Conservation (phyloP, 2,797 vertebrate species). For the Peromyscus aztecus region DNA sequence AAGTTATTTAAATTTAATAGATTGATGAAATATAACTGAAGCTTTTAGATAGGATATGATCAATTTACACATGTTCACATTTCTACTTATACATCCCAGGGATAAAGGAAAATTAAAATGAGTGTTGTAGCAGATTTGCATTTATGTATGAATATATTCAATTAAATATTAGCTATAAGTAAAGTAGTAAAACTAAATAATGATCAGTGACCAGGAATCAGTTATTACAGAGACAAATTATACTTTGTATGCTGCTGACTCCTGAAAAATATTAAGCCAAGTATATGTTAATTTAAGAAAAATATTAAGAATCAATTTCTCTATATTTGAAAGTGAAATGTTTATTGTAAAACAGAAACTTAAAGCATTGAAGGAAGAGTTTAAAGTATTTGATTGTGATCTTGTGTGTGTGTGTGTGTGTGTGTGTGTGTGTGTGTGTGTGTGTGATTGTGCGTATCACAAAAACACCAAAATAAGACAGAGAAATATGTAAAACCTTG, state of each 20-base stretch:
- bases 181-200: background rate
- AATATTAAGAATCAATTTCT: background rate
- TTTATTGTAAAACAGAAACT: background rate
- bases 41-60: background rate
- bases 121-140: background rate
- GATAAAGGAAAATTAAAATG: background rate
- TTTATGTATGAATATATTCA: background rate
- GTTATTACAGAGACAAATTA: background rate
- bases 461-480: background rate
- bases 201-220: background rate
- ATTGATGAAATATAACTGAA: background rate
- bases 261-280: background rate
- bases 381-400: background rate
- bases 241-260: background rate
- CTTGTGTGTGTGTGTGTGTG: background rate
- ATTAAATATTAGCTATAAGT: background rate
- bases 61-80: background rate
- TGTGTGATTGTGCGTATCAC: background rate
- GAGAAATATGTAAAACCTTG: background rate
- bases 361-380: background rate
- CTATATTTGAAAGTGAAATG: background rate
- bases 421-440: background rate
- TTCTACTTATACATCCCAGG: background rate
- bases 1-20: background rate
- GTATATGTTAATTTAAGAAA: background rate